These are phyloP conservation scores for Hydrolagus affinis DNA, from an alignment of 2,113 vertebrate genomes.

Conservation along the genomic window DNA sequence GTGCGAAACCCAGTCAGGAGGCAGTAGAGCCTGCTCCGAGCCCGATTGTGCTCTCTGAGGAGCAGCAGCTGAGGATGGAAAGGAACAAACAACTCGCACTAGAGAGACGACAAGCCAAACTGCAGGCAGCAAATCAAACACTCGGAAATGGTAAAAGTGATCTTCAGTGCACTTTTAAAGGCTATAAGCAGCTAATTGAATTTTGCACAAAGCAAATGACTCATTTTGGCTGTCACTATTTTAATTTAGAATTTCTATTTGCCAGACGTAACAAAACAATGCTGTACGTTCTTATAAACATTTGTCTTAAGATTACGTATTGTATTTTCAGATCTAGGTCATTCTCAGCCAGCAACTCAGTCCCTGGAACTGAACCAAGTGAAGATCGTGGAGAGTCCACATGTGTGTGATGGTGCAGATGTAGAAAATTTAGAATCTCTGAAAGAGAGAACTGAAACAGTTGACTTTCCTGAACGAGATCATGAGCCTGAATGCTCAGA, in stretches of 20 bases:
- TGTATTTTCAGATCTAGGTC: slow-evolving; percentile 7
- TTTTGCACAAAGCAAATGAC: background rate
- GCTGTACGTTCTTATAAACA: background rate
- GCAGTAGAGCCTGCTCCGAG: background rate
- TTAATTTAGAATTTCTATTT: background rate
- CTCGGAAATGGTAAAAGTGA: background rate
- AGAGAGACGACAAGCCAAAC: slow-evolving; percentile 67
- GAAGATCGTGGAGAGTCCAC: background rate
- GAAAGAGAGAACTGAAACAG: background rate
- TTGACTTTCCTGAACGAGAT: background rate
- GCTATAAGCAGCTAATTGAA: background rate
- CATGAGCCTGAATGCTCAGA: background rate
- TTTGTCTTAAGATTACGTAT: background rate
- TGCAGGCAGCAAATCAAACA: slow-evolving; percentile 51
- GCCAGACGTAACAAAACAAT: background rate
- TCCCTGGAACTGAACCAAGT: slow-evolving; percentile 31
- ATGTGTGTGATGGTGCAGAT: slow-evolving; percentile 34
- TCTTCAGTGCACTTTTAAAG: background rate
- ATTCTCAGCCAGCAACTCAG: slow-evolving; percentile 2
- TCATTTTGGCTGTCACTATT: background rate
- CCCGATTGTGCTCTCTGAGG: slow-evolving; percentile 57
- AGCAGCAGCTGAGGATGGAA: slow-evolving; percentile 69
- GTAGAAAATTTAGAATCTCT: slow-evolving; percentile 31
- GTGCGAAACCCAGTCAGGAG: background rate
- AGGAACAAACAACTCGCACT: slow-evolving; percentile 73